Percentiles rank a stretch among this genome's conserved stretches.
These are phyloP conservation scores for Rhagonycha fulva DNA, from an alignment of 2,888 invertebrate genomes.

Conservation along the genomic window DNA sequence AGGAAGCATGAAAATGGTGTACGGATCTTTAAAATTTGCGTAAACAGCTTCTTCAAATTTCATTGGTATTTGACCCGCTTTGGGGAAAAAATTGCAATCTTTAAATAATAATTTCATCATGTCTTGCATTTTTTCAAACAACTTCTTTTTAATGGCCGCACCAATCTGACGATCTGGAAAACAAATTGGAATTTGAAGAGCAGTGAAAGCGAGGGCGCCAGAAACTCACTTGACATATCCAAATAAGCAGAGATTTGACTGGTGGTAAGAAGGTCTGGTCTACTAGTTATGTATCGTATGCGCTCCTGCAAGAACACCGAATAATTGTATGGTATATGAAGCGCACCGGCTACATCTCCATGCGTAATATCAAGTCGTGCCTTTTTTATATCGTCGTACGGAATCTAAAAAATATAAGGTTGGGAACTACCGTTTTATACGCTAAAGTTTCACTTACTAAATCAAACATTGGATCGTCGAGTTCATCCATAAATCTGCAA, in stretches of 20 bases:
- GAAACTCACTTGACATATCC: conserved; percentile 75
- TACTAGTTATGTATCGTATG: conserved; percentile 62
- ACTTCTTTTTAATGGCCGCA: conserved; percentile 68
- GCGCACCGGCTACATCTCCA: conserved; percentile 65
- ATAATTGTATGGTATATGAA: conserved; percentile 75
- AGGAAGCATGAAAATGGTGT: conserved; percentile 82
- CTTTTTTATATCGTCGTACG: conserved; percentile 59
- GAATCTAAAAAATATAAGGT: conserved; percentile 47
- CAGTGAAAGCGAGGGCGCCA: neutral
- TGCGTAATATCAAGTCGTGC: conserved; percentile 60
- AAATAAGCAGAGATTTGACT: conserved; percentile 72
- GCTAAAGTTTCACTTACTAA: conserved; percentile 49
- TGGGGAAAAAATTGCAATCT: conserved; percentile 66
- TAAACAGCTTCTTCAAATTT: conserved; percentile 72
- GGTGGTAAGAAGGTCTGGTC: conserved; percentile 59
- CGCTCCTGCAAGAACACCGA: conserved; percentile 65
- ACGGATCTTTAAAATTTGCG: conserved; percentile 69
- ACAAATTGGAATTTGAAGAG: neutral
- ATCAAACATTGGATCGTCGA: conserved; percentile 62
- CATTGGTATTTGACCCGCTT: conserved; percentile 65
- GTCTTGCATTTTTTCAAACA: conserved; percentile 69
- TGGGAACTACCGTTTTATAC: neutral
- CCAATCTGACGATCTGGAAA: conserved; percentile 82
- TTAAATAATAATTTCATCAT: conserved; percentile 67
- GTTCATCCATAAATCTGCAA: conserved; percentile 64